Conservation (phyloP, 2,888 invertebrate species). For the Chymomyza fuscimana region DNA sequence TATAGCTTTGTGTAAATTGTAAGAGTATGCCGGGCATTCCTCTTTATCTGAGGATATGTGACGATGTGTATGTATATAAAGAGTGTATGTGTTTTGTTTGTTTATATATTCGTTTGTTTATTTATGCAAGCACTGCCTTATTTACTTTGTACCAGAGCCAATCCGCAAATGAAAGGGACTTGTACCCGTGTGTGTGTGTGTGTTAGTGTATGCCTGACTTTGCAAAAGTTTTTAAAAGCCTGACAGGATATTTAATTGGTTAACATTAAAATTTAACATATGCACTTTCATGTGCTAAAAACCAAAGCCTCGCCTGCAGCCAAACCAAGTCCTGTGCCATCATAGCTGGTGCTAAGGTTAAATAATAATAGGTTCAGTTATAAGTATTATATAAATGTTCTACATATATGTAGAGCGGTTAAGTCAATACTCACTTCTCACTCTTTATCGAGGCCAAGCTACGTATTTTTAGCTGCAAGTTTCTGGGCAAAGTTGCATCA, state of each 20-base stretch:
- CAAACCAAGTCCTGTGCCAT: conserved; percentile 37
- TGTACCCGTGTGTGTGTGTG: conserved; percentile 5
- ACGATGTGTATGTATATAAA: conserved; percentile 12
- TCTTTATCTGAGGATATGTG: conserved; percentile 1
- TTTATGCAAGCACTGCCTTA: conserved; percentile 49
- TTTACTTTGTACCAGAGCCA: conserved; percentile 49
- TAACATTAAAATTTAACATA: conserved; percentile 24
- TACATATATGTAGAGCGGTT: not conserved
- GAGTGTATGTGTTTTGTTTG: conserved; percentile 52
- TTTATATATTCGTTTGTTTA: conserved; percentile 39
- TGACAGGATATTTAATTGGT: conserved; percentile 40
- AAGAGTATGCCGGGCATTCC: conserved; percentile 44
- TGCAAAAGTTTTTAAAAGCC: conserved; percentile 16
- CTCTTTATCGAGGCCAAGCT: conserved; percentile 49
- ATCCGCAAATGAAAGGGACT: conserved; percentile 14
- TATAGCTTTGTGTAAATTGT: conserved; percentile 23
- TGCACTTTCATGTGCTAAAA: conserved; percentile 31
- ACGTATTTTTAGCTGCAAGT: conserved; percentile 41
- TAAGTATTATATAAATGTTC: not conserved
- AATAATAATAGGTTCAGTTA: not conserved
- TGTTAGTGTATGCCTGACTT: not conserved
- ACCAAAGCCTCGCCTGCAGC: conserved; percentile 60
- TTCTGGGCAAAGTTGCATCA: conserved; percentile 46
- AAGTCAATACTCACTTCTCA: conserved; percentile 38
- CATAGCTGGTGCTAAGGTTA: conserved; percentile 36